Percentiles rank a stretch among this genome's conserved stretches.
Evolutionary conservation across 1,140 invertebrate species (phyloP).

Genomic region (Oscheius sp.): DNA sequence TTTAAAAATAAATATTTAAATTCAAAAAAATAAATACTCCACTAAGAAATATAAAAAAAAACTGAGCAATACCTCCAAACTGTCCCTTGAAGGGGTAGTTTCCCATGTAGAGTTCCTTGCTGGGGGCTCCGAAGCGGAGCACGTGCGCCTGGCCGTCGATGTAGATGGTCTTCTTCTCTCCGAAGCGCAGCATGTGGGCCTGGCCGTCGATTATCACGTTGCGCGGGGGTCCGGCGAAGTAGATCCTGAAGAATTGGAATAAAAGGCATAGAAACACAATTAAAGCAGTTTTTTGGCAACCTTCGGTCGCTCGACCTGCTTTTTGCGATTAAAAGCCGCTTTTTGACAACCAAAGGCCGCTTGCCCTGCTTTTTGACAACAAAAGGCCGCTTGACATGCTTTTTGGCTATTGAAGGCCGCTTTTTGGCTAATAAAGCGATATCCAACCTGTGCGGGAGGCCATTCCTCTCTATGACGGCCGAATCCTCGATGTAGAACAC

Average conservation of each 20-base stretch:
- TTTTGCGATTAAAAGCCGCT: too few relatives aligned
- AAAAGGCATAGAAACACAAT: neutral
- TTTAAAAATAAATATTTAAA: too few relatives aligned
- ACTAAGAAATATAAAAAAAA: neutral
- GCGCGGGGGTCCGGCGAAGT: slow-evolving; percentile 35
- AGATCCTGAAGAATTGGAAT: slow-evolving; percentile 31
- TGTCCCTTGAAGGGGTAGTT: slow-evolving; percentile 80
- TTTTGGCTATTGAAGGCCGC: too few relatives aligned
- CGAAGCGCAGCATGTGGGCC: slow-evolving; percentile 47
- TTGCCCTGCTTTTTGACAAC: too few relatives aligned
- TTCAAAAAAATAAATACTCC: too few relatives aligned
- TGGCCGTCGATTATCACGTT: slow-evolving; percentile 43
- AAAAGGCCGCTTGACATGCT: too few relatives aligned
- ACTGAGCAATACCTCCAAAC: slow-evolving; percentile 71
- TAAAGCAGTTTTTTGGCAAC: too few relatives aligned
- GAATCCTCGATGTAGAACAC: slow-evolving; percentile 53
- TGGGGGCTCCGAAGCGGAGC: slow-evolving; percentile 84
- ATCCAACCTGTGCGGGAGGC: slow-evolving; percentile 36
- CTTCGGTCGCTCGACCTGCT: too few relatives aligned
- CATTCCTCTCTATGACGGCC: slow-evolving; percentile 53
- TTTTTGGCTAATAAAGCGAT: neutral
- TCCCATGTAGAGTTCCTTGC: slow-evolving; percentile 84
- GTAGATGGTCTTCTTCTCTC: slow-evolving; percentile 60
- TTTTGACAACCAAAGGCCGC: too few relatives aligned
- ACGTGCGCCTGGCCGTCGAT: slow-evolving; percentile 66